A percentile compares a stretch with the other conserved stretches of the same genome.
Conservation (phyloP, 2,797 vertebrate species). For the Otolemur crassicaudatus region DNA sequence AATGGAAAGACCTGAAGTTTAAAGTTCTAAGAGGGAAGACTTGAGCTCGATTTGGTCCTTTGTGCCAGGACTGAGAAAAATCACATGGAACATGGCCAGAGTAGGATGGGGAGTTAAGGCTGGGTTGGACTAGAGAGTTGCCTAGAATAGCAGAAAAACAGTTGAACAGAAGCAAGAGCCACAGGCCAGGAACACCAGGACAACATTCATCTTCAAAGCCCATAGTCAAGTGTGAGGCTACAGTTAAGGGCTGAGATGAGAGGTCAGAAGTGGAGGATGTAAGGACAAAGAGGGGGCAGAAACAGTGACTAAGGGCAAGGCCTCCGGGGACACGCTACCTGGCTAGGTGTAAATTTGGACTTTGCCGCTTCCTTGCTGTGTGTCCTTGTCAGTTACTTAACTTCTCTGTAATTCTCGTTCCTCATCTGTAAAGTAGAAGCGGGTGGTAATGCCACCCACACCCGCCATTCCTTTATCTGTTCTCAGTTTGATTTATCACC, state of each 20-base stretch:
- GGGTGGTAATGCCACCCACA: background rate
- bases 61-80: background rate
- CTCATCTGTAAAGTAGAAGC: background rate
- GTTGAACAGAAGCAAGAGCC: background rate
- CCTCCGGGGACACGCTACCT: background rate
- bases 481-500: background rate
- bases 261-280: background rate
- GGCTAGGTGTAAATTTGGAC: background rate
- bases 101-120: background rate
- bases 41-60: constrained; percentile 14
- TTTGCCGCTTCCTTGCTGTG: background rate
- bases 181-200: background rate
- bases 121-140: background rate
- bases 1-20: background rate
- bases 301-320: background rate
- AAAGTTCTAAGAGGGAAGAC: background rate
- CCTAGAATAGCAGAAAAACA: background rate
- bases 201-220: background rate
- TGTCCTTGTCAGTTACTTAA: background rate
- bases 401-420: background rate
- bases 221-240: background rate
- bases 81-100: background rate
- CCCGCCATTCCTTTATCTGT: background rate
- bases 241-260: background rate
- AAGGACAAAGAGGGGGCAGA: background rate